Evolutionary conservation across 2,888 invertebrate genomes (phyloP), one percentile per base, ranked within the genome.

Genomic region (Cephonodes hylas): DNA sequence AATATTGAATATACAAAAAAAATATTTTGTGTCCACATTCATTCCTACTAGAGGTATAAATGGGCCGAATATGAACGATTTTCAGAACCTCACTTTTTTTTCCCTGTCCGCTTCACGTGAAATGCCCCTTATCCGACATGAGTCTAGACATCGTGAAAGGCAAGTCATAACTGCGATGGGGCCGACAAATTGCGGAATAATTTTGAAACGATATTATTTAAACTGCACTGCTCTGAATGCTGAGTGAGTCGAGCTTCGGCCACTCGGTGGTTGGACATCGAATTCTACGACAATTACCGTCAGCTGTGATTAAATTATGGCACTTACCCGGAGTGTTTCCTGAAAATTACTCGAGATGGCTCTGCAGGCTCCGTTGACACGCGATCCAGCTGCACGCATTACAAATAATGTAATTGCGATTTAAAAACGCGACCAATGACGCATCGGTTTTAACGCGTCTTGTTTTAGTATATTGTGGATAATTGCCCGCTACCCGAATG

Each of bases 251-350:
- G 79, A 80, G 74, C 74, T 71, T 70, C 73, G 72, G 75, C 77
- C 75, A 79, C 79, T 85, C 86, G 80, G 90, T 88, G 89, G 89
- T 85, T 77, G 78, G 73, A 79, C 83, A 83, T 84, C 85, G 79
- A 87, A 87, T 85, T 79, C 86, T 86, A 89, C 86, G 83, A 90
- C 89, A 90, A 91, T 91, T 90, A 91, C 77, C 75, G 74, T 83
- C 89, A 90, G 86, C 82, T 88, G 88, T 89, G 89, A 92, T 92
- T 91, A 92, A 91, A 91, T 91, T 91, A 90, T 90, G 88, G 87
- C 89, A 89, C 85, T 89, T 89, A 88, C 79, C 80, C 81, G 70
- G 83, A 90, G 86, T 91, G 86, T 91, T 92, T 91, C 91, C 91
- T 91, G 90, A 90, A 91, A 91, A 91, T 91, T 89, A 90, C 85